Evolutionary conservation across 2,888 invertebrate species (phyloP), one percentile per base, ranked within the genome.

Genomic region (Drosophila histrio): DNA sequence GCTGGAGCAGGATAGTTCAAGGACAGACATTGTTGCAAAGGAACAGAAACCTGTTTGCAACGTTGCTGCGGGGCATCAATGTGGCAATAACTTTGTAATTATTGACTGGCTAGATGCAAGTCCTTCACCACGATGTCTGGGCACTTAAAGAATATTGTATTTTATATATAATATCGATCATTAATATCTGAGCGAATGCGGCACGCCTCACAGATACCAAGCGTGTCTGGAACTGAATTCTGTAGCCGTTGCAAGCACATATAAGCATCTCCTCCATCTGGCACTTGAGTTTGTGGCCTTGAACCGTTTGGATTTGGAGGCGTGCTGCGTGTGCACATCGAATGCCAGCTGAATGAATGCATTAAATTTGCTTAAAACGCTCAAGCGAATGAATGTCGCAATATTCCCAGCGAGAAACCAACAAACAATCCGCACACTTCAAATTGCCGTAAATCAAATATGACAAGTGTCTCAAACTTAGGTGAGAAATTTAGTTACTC

Each of bases 1-100:
- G 28, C 50, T 26, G 54, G 7, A 43, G 59, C 69, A 63, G 66
- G 59, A 75, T 70, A 76, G 77, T 79, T 79, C 79, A 78, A 78
- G 77, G 77, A 62, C 73, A 65, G 60, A 24, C 60, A 43, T 56
- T 49, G 43, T n/a, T 41, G 34, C 21, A n/a, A 56, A 47, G 39
- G 26, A 30, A 30, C 28, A 8, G 4, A 52, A 70, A 73, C 73
- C 66, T 4, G 73, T 73, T 73, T 36, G 6, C 15, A 13, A 28
- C 24, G 5, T 44, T 15, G 11, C 28, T 6, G 19, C 19, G 30
- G 19, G 22, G 39, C 32, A 32, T 22, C 17, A n/a, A 13, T 21
- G 21, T 56, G n/a, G 32, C 26, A 30, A 52, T 32, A 36, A 44
- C 41, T 28, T 65, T 38, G 50, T 65, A 69, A 72, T 65, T 67